A percentile compares a stretch with the other conserved stretches of the same genome.
Conservation (phyloP, 2,113 vertebrate species). For the Damaliscus lunatus region DNA sequence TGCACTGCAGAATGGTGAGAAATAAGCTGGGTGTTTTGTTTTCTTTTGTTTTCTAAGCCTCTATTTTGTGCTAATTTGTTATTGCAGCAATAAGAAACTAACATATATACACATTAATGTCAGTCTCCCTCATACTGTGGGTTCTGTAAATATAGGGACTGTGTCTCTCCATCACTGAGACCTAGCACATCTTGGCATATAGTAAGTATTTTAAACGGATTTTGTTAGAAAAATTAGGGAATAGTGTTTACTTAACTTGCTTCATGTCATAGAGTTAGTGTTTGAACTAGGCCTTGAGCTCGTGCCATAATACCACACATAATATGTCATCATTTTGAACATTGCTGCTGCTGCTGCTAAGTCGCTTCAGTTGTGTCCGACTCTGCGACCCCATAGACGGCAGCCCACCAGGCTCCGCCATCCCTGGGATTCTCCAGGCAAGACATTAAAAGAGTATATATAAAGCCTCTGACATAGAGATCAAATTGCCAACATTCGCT, state of each 20-base stretch:
- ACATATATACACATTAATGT: background rate
- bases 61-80: background rate
- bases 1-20: background rate
- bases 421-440: no score
- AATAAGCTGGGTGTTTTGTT: background rate
- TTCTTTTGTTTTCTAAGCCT: background rate
- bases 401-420: no score
- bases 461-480: background rate
- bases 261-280: background rate
- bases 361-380: no score
- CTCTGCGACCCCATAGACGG: accelerated
- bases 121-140: background rate
- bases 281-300: background rate
- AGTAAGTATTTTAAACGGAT: background rate
- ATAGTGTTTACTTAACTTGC: background rate
- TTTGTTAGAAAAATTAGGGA: background rate
- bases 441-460: background rate
- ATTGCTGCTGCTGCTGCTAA: background rate
- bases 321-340: background rate
- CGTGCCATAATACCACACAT: background rate
- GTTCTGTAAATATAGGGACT: background rate
- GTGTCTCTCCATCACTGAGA: background rate
- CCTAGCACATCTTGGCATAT: background rate
- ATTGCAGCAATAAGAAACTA: background rate
- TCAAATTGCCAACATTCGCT: no score